A percentile compares a stretch with the other conserved stretches of the same genome.
These are phyloP conservation scores for Trichogramma dendrolimi DNA, from an alignment of 2,888 invertebrate genomes.

Conservation along the genomic window DNA sequence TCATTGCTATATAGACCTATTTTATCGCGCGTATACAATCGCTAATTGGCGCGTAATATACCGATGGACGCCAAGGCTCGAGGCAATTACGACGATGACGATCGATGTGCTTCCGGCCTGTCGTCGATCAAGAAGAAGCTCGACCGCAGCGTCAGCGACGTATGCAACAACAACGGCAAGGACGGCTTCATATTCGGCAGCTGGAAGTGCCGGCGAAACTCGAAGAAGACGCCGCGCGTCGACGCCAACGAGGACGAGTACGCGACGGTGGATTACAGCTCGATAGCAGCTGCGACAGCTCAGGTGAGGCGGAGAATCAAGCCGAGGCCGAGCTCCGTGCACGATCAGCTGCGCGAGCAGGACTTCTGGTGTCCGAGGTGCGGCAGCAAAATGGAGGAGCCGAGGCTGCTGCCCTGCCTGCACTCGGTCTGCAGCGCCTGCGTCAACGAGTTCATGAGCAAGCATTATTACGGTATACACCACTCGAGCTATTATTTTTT, in stretches of 20 bases:
- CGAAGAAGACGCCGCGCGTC: slow-evolving; percentile 15
- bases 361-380: slow-evolving; percentile 44
- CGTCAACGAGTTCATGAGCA: slow-evolving; percentile 39
- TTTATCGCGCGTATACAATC: too few relatives aligned
- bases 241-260: not conserved
- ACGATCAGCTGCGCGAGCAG: slow-evolving; percentile 30
- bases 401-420: slow-evolving; percentile 44
- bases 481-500: not conserved
- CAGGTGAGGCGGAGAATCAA: slow-evolving; percentile 8
- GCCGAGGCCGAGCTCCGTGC: slow-evolving; percentile 24
- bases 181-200: slow-evolving; percentile 34
- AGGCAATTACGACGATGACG: too few relatives aligned
- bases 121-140: too few relatives aligned
- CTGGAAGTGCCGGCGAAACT: slow-evolving; percentile 30
- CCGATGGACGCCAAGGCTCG: too few relatives aligned
- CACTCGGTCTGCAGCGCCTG: slow-evolving; percentile 45
- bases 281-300: not conserved
- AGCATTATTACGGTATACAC: slow-evolving; percentile 23
- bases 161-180: slow-evolving; percentile 22
- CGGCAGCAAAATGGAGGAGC: slow-evolving; percentile 43
- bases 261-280: not conserved
- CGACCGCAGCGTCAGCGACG: slow-evolving; percentile 1
- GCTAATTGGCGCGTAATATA: too few relatives aligned
- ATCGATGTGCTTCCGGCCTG: too few relatives aligned
- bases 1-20: too few relatives aligned